These are phyloP conservation scores for Schizopygopsis pylzovi DNA, from an alignment of 2,797 vertebrate species.

Conservation along the genomic window DNA sequence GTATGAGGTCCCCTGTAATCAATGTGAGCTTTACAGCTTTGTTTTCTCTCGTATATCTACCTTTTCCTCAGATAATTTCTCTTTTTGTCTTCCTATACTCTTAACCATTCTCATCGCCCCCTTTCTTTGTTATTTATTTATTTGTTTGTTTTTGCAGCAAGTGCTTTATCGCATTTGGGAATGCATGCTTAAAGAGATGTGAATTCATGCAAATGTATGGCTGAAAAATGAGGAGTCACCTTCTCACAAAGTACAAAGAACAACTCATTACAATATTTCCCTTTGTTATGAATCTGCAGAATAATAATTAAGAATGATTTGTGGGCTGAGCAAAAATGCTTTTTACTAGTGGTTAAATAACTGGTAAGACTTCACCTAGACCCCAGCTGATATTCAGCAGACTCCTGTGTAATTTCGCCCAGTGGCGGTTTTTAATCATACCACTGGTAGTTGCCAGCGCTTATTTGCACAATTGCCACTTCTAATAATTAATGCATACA, in stretches of 20 bases:
- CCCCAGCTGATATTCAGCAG: constrained; percentile 32
- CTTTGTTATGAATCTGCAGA: constrained; percentile 75
- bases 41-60: neutral
- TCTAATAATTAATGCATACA: neutral
- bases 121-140: constrained; percentile 20
- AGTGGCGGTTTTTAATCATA: constrained; percentile 46
- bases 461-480: constrained; percentile 36
- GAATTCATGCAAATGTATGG: constrained; percentile 79
- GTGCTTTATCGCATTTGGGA: constrained; percentile 77
- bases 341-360: constrained; percentile 57
- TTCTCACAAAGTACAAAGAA: constrained; percentile 69
- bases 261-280: constrained; percentile 79
- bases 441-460: constrained; percentile 19
- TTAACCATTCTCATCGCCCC: constrained; percentile 37
- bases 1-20: neutral
- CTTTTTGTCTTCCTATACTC: constrained; percentile 10
- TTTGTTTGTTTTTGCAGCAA: constrained; percentile 31
- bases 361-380: constrained; percentile 44
- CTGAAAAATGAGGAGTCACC: constrained; percentile 79
- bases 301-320: constrained; percentile 83
- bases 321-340: constrained; percentile 70
- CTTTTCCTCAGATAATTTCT: neutral
- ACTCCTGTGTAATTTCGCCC: constrained; percentile 47
- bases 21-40: neutral
- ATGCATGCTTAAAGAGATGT: constrained; percentile 73